Percentiles rank a stretch among this genome's conserved stretches.
Conservation (phyloP, 2,113 vertebrate species). For the Baryphthengus martii region DNA sequence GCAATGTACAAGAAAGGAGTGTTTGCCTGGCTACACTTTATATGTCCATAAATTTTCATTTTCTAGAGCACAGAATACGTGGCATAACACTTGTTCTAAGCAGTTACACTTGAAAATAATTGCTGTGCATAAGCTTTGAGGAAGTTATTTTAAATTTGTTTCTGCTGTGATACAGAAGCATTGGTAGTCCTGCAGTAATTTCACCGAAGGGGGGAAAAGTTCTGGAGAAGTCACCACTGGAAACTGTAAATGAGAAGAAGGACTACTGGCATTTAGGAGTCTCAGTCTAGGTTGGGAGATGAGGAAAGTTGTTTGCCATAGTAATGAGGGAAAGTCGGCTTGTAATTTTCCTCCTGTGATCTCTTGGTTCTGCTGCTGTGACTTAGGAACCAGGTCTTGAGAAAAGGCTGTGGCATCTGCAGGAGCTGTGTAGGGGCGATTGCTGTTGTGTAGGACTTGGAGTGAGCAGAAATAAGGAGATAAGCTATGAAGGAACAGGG, state of each 20-base stretch:
- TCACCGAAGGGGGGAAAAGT: neutral
- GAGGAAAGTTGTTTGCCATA: neutral
- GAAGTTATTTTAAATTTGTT: neutral
- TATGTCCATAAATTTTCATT: neutral
- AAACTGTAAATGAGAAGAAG: neutral
- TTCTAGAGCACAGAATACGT: neutral
- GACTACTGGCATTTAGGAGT: neutral
- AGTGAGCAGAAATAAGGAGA: neutral
- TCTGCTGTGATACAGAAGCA: neutral
- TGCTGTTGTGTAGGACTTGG: neutral
- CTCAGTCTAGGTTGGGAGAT: neutral
- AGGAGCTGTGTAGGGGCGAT: neutral
- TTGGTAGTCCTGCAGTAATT: neutral
- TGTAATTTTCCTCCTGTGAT: neutral
- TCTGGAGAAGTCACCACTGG: neutral
- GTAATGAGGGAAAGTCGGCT: neutral
- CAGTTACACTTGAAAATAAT: constrained; percentile 16
- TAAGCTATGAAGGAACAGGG: neutral
- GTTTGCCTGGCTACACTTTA: neutral
- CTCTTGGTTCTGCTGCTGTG: neutral
- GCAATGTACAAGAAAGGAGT: constrained; percentile 11
- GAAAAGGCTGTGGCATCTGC: neutral
- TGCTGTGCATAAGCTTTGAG: neutral
- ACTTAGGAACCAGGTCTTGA: neutral
- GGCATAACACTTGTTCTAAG: neutral